phyloP scores from a whole-genome alignment of 2,113 vertebrate species.

The Aviceda subcristata region DNA sequence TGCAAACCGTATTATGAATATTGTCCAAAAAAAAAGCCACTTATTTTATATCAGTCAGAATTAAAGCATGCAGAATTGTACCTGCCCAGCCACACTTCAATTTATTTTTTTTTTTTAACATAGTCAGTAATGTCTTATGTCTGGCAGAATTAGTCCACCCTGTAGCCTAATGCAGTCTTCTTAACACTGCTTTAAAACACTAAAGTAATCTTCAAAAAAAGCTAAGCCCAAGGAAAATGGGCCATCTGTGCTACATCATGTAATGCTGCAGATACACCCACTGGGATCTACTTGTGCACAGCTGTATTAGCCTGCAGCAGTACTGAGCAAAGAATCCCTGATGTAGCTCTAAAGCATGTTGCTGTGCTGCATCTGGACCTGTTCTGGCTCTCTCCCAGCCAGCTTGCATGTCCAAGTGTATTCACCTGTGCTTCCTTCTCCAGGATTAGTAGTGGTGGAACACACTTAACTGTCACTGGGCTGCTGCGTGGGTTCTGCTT shows the following conservation, averaged over 20 bases:
- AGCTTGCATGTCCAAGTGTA: neutral
- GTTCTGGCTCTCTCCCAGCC: neutral
- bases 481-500: neutral
- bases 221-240: neutral
- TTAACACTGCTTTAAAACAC: neutral
- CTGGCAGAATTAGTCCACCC: neutral
- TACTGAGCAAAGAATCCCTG: neutral
- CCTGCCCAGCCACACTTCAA: neutral
- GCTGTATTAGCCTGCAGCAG: neutral
- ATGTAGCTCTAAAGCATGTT: neutral
- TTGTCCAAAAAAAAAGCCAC: neutral
- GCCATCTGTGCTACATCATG: neutral
- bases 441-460: neutral
- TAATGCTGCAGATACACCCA: neutral
- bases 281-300: fast-evolving
- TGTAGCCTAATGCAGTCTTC: neutral
- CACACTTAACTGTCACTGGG: neutral
- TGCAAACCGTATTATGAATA: neutral
- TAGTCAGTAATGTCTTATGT: neutral
- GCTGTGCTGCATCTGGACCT: neutral
- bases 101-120: neutral
- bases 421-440: neutral
- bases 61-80: neutral
- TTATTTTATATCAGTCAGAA: neutral
- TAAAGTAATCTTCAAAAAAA: neutral